phyloP scores from a whole-genome alignment of 2,888 invertebrate species.

The Quadroppia sp. region DNA sequence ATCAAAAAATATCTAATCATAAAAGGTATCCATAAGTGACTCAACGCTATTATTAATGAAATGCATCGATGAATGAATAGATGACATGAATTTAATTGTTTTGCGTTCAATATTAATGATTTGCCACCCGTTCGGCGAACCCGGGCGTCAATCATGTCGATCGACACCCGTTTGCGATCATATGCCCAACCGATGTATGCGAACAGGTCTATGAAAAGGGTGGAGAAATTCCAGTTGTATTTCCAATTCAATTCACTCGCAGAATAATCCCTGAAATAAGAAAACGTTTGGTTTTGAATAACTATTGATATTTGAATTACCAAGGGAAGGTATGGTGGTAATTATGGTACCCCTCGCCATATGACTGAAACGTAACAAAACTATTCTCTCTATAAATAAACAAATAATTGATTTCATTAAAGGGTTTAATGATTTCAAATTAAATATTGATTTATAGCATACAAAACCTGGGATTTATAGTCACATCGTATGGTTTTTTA shows the following conservation, averaged over 20 bases:
- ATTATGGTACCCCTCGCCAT: constrained; percentile 29
- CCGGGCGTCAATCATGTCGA: constrained; percentile 50
- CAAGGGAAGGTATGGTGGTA: constrained; percentile 29
- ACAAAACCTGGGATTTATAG: constrained; percentile 52
- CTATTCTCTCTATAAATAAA: constrained; percentile 22
- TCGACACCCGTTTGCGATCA: constrained; percentile 51
- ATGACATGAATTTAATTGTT: background rate
- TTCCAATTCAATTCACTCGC: constrained; percentile 54
- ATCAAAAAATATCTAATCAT: background rate
- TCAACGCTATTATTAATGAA: constrained; percentile 14
- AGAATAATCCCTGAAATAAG: constrained; percentile 53
- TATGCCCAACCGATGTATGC: constrained; percentile 53
- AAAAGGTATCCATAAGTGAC: constrained; percentile 31
- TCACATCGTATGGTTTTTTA: constrained; percentile 84
- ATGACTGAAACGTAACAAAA: constrained; percentile 31
- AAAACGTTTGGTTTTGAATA: no score
- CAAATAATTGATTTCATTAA: background rate
- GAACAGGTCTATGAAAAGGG: constrained; percentile 54
- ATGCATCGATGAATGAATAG: constrained; percentile 4
- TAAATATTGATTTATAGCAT: background rate
- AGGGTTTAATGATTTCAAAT: no score
- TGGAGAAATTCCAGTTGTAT: constrained; percentile 52
- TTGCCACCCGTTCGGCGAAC: constrained; percentile 58
- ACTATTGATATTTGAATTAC: background rate
- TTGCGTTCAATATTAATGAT: background rate